Conservation (phyloP, 92 coral and sea anemone species). For the Montipora capitata region DNA sequence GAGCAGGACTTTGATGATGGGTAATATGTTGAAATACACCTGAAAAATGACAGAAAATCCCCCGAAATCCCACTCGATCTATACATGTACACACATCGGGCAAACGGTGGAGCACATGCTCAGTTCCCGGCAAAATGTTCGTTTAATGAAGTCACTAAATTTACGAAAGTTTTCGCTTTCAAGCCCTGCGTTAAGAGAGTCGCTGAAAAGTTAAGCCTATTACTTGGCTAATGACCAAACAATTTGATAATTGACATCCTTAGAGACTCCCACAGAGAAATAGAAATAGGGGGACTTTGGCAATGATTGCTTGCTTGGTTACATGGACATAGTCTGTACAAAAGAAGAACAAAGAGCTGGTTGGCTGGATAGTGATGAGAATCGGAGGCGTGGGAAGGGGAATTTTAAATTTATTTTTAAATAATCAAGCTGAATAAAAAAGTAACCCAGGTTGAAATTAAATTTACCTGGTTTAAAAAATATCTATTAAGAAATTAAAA, state of each 20-base stretch:
- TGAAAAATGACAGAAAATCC: background rate
- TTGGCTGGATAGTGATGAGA: too few species aligned
- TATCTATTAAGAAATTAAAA: background rate
- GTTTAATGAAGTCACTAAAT: background rate
- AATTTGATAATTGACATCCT: background rate
- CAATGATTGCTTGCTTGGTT: background rate
- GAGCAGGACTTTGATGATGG: background rate
- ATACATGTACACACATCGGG: background rate
- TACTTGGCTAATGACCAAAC: background rate
- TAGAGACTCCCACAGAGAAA: constrained; percentile 7
- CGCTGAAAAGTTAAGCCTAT: constrained; percentile 7
- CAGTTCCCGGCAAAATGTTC: constrained; percentile 3
- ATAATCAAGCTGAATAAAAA: too few species aligned
- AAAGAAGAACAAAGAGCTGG: too few species aligned
- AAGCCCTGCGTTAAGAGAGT: constrained; percentile 1
- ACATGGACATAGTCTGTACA: too few species aligned
- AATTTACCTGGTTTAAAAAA: background rate
- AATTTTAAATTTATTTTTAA: too few species aligned
- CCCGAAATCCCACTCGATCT: background rate
- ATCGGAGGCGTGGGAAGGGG: too few species aligned
- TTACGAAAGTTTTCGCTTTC: constrained; percentile 3
- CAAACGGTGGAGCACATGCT: background rate
- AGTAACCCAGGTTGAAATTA: background rate
- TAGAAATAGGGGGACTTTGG: background rate
- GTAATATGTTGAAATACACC: background rate